These are phyloP conservation scores for Aepyceros melampus DNA, from an alignment of 2,113 vertebrate species.

Conservation along the genomic window DNA sequence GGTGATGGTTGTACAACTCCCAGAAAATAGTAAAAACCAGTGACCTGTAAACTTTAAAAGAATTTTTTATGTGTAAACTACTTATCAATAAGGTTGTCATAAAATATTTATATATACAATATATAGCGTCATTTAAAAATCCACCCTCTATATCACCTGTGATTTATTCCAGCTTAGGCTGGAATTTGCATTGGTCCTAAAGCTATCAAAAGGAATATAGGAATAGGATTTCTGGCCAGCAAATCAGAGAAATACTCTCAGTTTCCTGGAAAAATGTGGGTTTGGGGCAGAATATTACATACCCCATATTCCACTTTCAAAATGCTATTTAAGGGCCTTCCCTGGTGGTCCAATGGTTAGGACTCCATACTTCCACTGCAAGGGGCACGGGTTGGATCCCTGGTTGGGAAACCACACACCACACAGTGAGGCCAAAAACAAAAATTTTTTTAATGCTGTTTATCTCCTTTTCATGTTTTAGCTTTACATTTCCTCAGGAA, in stretches of 20 bases:
- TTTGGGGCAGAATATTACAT: neutral
- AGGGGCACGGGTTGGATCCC: neutral
- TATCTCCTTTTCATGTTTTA: neutral
- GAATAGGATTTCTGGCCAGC: neutral
- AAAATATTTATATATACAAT: neutral
- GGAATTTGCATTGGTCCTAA: neutral
- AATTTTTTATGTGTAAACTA: neutral
- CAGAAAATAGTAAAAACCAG: neutral
- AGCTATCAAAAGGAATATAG: neutral
- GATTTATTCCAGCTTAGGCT: neutral
- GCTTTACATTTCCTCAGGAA: neutral
- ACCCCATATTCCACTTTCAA: neutral
- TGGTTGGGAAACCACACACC: neutral
- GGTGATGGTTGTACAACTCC: neutral
- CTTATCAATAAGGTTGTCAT: neutral
- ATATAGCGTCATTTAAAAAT: neutral
- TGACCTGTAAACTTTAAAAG: neutral
- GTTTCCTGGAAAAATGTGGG: neutral
- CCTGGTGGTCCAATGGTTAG: neutral
- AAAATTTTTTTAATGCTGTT: neutral
- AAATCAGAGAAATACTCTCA: neutral
- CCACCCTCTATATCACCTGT: neutral
- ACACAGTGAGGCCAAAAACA: neutral
- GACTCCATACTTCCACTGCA: neutral
- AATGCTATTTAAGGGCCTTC: neutral